Percentiles rank a stretch among this genome's conserved stretches.
phyloP scores from a whole-genome alignment of 2,113 vertebrate genomes.

The Nicator chloris region DNA sequence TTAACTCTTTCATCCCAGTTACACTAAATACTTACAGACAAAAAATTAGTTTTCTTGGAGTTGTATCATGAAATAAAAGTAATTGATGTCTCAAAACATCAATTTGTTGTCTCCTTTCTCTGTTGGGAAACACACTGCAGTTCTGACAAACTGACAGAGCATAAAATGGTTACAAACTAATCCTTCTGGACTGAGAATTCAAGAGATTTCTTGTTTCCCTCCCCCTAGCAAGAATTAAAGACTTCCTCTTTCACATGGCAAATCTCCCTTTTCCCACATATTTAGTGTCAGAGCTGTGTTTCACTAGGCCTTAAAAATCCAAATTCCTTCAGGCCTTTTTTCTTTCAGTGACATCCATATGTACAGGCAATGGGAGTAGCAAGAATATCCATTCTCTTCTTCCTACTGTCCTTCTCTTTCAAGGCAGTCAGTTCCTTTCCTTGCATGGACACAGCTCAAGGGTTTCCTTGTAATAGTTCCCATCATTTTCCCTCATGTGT shows the following conservation, averaged over 20 bases:
- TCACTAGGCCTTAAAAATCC: neutral
- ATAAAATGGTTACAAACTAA: neutral
- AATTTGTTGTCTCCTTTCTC: neutral
- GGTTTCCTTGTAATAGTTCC: neutral
- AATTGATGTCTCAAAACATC: neutral
- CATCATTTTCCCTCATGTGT: neutral
- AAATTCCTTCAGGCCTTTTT: neutral
- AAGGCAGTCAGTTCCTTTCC: neutral
- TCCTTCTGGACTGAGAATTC: neutral
- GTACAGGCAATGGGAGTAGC: neutral
- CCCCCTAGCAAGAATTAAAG: neutral
- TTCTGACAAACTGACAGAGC: neutral
- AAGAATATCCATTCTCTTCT: neutral
- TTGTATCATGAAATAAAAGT: neutral
- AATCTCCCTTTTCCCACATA: neutral
- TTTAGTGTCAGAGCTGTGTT: neutral
- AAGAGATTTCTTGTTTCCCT: neutral
- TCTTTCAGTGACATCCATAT: neutral
- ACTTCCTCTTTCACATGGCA: neutral
- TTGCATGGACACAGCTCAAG: neutral
- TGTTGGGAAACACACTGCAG: neutral
- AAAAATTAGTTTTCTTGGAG: neutral
- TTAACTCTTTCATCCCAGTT: neutral
- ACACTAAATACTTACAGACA: neutral
- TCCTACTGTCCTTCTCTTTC: neutral